Conservation (phyloP, 2,888 invertebrate genomes). For the Agonopterix alstromeriana region DNA sequence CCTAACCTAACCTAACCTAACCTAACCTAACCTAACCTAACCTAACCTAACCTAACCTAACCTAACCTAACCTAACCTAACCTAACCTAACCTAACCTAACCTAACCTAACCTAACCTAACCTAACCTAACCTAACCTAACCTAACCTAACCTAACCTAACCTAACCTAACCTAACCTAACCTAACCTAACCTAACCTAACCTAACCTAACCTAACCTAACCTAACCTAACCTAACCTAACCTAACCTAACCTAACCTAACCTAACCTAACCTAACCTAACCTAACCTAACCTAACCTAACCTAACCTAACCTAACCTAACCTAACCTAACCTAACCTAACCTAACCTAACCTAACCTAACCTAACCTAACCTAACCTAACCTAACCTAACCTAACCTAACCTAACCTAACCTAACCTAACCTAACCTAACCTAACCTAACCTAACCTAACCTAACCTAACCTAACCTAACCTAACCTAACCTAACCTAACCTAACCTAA, state of each 20-base stretch:
- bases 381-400: slow-evolving; percentile 1
- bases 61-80: not conserved
- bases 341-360: slow-evolving; percentile 1
- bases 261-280: slow-evolving; percentile 10
- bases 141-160: not conserved
- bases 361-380: not conserved
- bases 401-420: not conserved
- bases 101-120: not conserved
- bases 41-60: slow-evolving; percentile 1
- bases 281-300: slow-evolving; percentile 8
- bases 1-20: not conserved
- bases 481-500: not conserved
- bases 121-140: not conserved
- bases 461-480: not conserved
- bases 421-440: not conserved
- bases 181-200: not conserved
- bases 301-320: slow-evolving; percentile 11
- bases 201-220: slow-evolving; percentile 9
- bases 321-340: slow-evolving; percentile 7
- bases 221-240: slow-evolving; percentile 14
- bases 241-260: slow-evolving; percentile 12
- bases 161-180: not conserved
- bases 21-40: slow-evolving; percentile 1
- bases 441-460: not conserved
- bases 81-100: not conserved